Evolutionary conservation across 1,140 invertebrate species (phyloP).

Genomic region (Epicauta chinensis): DNA sequence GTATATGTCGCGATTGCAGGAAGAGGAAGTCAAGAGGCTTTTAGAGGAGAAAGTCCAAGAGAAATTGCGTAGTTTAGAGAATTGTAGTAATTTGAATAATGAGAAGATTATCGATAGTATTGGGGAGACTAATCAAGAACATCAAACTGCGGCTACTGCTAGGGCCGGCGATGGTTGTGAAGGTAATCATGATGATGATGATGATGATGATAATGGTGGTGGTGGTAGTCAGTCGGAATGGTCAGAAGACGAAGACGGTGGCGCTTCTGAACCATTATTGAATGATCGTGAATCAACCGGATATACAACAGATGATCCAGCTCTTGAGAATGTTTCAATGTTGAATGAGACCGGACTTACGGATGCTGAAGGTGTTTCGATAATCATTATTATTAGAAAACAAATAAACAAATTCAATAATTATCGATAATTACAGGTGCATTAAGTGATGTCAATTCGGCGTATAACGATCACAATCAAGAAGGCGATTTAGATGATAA

Average conservation of each 20-base stretch:
- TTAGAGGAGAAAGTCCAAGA: slow-evolving; percentile 44
- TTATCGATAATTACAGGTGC: slow-evolving; percentile 48
- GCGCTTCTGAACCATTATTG: slow-evolving; percentile 50
- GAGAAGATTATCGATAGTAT: slow-evolving; percentile 1
- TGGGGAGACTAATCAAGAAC: too few relatives aligned
- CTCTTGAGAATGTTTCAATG: slow-evolving; percentile 74
- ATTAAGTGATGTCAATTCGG: slow-evolving; percentile 78
- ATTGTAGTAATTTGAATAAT: slow-evolving; percentile 35
- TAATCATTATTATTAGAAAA: too few relatives aligned
- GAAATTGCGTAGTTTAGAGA: slow-evolving; percentile 36
- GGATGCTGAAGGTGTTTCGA: slow-evolving; percentile 63
- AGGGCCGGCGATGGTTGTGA: slow-evolving; percentile 2
- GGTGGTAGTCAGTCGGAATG: slow-evolving; percentile 67
- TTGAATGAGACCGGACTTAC: slow-evolving; percentile 79
- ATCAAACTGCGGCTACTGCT: background rate
- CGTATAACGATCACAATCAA: slow-evolving; percentile 66
- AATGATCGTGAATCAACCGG: slow-evolving; percentile 63
- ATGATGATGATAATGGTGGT: slow-evolving; percentile 13
- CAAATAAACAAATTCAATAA: background rate
- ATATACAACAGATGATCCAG: slow-evolving; percentile 76
- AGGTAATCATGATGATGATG: slow-evolving; percentile 12
- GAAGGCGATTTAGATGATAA: slow-evolving; percentile 71
- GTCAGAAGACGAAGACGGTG: slow-evolving; percentile 62
- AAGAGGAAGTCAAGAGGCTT: slow-evolving; percentile 49
- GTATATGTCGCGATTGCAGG: slow-evolving; percentile 34